A percentile compares a stretch with the other conserved stretches of the same genome.
phyloP scores from a whole-genome alignment of 2,888 invertebrate species.

The Tortricodes alternella region DNA sequence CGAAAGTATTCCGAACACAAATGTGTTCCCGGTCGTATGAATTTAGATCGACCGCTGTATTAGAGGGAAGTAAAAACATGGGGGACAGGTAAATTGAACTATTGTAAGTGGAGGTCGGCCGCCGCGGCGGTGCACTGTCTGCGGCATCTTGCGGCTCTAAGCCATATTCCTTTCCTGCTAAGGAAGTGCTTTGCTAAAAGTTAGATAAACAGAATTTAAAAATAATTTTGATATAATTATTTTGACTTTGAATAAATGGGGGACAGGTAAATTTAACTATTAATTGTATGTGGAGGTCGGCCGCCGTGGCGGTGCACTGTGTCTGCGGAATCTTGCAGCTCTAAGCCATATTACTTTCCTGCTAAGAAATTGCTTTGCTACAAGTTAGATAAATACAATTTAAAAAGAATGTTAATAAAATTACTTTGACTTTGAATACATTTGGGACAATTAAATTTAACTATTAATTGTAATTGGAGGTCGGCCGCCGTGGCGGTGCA shows the following conservation, averaged over 20 bases:
- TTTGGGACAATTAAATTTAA: conserved; percentile 37
- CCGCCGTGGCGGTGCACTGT: conserved; percentile 35
- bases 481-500: conserved; percentile 34
- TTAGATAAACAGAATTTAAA: no score
- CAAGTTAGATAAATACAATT: not conserved
- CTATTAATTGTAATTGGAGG: conserved; percentile 40
- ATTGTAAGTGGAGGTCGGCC: conserved; percentile 32
- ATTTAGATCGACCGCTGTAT: conserved; percentile 74
- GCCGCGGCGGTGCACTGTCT: conserved; percentile 37
- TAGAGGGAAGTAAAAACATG: conserved; percentile 61
- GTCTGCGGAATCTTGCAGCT: conserved; percentile 43
- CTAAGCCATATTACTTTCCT: not conserved
- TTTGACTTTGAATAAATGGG: conserved; percentile 47
- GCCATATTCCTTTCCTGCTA: not conserved
- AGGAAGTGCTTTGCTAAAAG: not conserved
- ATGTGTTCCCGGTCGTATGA: conserved; percentile 77
- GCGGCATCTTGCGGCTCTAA: conserved; percentile 41
- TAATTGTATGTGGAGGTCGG: not conserved
- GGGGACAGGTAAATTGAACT: conserved; percentile 41
- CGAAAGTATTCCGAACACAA: conserved; percentile 69
- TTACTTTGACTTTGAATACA: no score
- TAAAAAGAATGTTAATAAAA: no score
- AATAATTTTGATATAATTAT: no score
- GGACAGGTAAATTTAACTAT: conserved; percentile 45
- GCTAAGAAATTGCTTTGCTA: not conserved